Evolutionary conservation across 2,113 vertebrate species (phyloP), one percentile per base, ranked within the genome.

Genomic region (Anoplopoma fimbria): DNA sequence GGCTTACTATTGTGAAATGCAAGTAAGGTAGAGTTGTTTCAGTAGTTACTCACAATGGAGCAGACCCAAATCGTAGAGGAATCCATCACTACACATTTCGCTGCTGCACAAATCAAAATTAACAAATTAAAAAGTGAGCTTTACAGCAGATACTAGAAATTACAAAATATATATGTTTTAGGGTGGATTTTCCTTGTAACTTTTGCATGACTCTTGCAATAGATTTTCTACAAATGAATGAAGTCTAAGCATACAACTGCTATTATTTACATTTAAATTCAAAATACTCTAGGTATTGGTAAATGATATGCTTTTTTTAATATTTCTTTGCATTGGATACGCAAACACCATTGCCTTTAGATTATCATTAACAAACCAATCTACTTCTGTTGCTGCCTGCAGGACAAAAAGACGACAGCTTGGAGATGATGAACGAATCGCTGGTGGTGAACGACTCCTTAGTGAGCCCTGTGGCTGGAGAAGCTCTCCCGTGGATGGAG

Each of bases 371-470:
- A 73, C 55, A 33, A 51, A 23, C 19, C 68, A 4, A 2, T 77
- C 36, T 49, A 1, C 27, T 81, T 57, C 6, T 67, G n/a, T n/a
- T n/a, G 45, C 55, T 64, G 17, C 34, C 47, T 19, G 2, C 89
- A 94, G 94, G 90, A 93, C 58, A 71, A 23, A 80, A 31, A 36
- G 60, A 83, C 73, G 2, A 55, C 62, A 49, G 77, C 27, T 19
- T 5, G 91, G 84, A 89, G 94, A 86, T 4, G 55, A 98, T 98
- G 98, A 97, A 98, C 76, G 93, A 94, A 79, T 94, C 96, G 47
- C 79, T 93, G 74, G 65, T 93, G 21, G 94, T 95, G 53, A 97
- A 97, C 78, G 95, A 95, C 68, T 97, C 94, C 42, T 84, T 78
- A 25, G 87, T 53, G 2, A 21, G 75, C 40, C 77, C 83, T 3